Evolutionary conservation across 2,888 invertebrate species (phyloP).

Genomic region (Girardia tigrina): DNA sequence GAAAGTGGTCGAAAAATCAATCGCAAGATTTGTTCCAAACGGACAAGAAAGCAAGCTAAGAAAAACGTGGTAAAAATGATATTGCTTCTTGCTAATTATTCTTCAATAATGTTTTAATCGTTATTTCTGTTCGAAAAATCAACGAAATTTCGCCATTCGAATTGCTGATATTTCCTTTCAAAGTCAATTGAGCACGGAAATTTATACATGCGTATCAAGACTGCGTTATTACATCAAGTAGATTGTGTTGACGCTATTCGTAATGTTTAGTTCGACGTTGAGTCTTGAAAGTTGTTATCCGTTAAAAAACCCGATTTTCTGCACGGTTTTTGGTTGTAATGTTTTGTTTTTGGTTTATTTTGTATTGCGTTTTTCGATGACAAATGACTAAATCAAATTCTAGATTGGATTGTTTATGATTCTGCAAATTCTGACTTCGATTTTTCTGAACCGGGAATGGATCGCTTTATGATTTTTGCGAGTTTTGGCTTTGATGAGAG

Average conservation of each 20-base stretch:
- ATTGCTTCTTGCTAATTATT: not conserved
- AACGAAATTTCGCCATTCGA: not conserved
- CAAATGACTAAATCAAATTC: constrained; percentile 39
- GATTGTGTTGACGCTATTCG: constrained; percentile 79
- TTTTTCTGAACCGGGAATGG: constrained; percentile 39
- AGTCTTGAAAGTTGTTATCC: constrained; percentile 35
- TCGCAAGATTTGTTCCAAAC: too few species aligned
- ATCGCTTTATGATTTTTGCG: constrained; percentile 40
- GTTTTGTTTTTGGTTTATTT: constrained; percentile 40
- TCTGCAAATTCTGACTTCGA: constrained; percentile 39
- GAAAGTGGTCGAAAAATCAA: too few species aligned
- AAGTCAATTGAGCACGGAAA: not conserved
- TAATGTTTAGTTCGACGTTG: constrained; percentile 27
- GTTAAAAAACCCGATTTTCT: constrained; percentile 33
- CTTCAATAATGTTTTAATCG: not conserved
- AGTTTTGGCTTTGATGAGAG: constrained; percentile 39
- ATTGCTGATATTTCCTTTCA: not conserved
- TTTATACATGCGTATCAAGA: constrained; percentile 82
- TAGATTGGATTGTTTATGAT: constrained; percentile 40
- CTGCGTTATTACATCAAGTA: constrained; percentile 99
- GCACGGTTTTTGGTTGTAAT: constrained; percentile 39
- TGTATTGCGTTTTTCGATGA: constrained; percentile 39
- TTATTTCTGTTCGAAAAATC: not conserved
- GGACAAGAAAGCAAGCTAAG: too few species aligned
- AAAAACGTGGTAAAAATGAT: too few species aligned